A percentile compares a stretch with the other conserved stretches of the same genome.
These are phyloP conservation scores for Amphipoea oculea DNA, from an alignment of 2,888 invertebrate species.

Conservation along the genomic window DNA sequence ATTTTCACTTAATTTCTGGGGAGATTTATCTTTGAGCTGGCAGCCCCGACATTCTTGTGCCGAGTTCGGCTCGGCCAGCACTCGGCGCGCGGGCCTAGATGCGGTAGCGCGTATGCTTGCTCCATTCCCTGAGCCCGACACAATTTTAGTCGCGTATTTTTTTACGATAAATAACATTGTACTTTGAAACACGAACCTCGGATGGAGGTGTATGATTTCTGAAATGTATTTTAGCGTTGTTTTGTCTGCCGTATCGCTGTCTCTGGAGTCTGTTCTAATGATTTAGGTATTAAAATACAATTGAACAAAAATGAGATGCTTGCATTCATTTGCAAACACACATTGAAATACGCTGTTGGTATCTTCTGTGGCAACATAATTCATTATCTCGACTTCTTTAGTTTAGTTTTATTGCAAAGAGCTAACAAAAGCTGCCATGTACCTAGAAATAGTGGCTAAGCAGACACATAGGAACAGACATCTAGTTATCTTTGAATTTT, in stretches of 20 bases:
- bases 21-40: slow-evolving; percentile 42
- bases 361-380: slow-evolving; percentile 16
- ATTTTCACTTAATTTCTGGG: slow-evolving; percentile 25
- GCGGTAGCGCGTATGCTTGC: slow-evolving; percentile 24
- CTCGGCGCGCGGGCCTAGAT: slow-evolving; percentile 35
- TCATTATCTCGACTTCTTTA: slow-evolving; percentile 23
- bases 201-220: slow-evolving; percentile 25
- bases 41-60: slow-evolving; percentile 61
- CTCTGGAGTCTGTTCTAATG: background rate
- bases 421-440: background rate
- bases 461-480: background rate
- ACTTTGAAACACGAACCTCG: slow-evolving; percentile 36
- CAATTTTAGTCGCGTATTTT: slow-evolving; percentile 56
- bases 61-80: slow-evolving; percentile 30
- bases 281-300: background rate
- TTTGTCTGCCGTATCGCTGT: slow-evolving; percentile 1
- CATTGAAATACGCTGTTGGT: background rate
- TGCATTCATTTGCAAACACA: slow-evolving; percentile 5
- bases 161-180: slow-evolving; percentile 57
- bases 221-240: slow-evolving; percentile 39
- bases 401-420: background rate
- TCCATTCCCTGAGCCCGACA: background rate
- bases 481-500: background rate
- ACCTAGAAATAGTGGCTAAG: background rate
- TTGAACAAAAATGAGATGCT: slow-evolving; percentile 7